Evolutionary conservation across 2,888 invertebrate species (phyloP).

Genomic region (Conus canariensis): DNA sequence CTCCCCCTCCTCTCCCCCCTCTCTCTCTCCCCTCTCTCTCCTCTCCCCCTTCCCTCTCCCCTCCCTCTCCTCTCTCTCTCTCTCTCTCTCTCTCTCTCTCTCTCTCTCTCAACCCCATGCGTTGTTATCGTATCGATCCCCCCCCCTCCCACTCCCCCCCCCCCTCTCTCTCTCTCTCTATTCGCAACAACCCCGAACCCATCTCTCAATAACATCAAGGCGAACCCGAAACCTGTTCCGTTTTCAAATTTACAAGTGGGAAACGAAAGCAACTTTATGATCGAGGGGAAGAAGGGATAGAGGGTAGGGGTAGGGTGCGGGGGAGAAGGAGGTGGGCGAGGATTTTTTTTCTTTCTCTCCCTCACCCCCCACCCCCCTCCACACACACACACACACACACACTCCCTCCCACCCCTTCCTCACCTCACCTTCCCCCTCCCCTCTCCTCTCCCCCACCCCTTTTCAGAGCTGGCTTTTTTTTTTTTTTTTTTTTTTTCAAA

Average conservation of each 20-base stretch:
- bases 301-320: too few species aligned
- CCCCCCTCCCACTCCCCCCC: neutral
- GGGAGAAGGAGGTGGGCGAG: too few species aligned
- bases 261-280: too few species aligned
- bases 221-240: too few species aligned
- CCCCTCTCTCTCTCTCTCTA: neutral
- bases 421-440: neutral
- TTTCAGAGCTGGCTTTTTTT: neutral
- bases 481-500: too few species aligned
- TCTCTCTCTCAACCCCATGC: neutral
- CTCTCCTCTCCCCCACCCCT: neutral
- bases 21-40: neutral
- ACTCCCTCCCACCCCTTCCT: neutral
- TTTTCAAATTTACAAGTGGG: too few species aligned
- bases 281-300: too few species aligned
- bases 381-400: neutral
- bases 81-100: slow-evolving; percentile 18
- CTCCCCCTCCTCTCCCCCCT: neutral
- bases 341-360: too few species aligned
- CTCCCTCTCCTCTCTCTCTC: neutral
- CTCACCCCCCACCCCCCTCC: neutral
- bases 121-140: too few species aligned
- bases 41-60: neutral
- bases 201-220: too few species aligned
- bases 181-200: too few species aligned